Percentiles rank a stretch among this genome's conserved stretches.
These are phyloP conservation scores for Rutpela maculata DNA, from an alignment of 2,888 invertebrate species.

Conservation along the genomic window DNA sequence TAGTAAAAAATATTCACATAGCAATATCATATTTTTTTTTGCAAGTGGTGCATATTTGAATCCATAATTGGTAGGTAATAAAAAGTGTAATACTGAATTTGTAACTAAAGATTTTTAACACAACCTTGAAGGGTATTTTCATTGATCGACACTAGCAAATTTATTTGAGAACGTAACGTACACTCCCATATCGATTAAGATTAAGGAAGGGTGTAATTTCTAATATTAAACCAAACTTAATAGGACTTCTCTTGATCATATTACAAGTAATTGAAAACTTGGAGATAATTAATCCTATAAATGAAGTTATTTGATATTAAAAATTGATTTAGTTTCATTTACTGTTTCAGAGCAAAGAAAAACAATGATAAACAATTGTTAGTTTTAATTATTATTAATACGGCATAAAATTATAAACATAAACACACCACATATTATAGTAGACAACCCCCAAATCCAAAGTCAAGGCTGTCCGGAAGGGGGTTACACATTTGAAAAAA, in stretches of 20 bases:
- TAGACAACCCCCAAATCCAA: too few relatives aligned
- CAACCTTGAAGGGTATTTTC: not conserved
- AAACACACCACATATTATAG: too few relatives aligned
- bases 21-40: too few relatives aligned
- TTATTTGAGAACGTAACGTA: conserved; percentile 28
- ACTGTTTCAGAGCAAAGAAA: not conserved
- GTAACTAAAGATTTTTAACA: too few relatives aligned
- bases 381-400: too few relatives aligned
- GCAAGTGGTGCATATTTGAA: too few relatives aligned
- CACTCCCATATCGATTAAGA: conserved; percentile 57
- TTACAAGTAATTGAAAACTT: conserved; percentile 62
- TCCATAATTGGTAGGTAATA: too few relatives aligned
- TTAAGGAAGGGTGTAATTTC: conserved; percentile 63
- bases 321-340: conserved; percentile 30
- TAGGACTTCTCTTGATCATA: conserved; percentile 66
- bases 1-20: too few relatives aligned
- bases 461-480: too few relatives aligned
- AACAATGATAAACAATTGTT: not conserved
- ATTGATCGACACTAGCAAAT: not conserved
- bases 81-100: too few relatives aligned
- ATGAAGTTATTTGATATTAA: conserved; percentile 54
- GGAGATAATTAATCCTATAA: conserved; percentile 60
- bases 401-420: too few relatives aligned
- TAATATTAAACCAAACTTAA: conserved; percentile 66
- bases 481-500: too few relatives aligned